Evolutionary conservation across 2,113 vertebrate species (phyloP), one percentile per base, ranked within the genome.

Genomic region (Aptenodytes patagonicus): DNA sequence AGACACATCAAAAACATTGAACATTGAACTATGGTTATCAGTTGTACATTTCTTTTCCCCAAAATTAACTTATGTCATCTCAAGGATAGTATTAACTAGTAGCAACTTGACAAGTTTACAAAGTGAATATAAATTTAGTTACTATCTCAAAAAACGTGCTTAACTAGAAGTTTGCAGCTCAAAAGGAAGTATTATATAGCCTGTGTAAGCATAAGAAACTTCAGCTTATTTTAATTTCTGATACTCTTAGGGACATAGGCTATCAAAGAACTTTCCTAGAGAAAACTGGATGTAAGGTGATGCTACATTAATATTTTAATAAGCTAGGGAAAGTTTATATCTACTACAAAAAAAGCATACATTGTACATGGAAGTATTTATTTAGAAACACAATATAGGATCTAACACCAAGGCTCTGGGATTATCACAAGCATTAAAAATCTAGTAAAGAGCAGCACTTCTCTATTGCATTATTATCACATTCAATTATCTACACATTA

Each of bases 1-100:
- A 94, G 60, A 55, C 72, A 91, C 46, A 86, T 60, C 81, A 69
- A 19, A 73, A 92, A 47, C 0, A 70, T 38, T 8, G 19, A 75
- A 70, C 10, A 51, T 3, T 18, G 28, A 89, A 57, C 36, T 57
- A 1, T 3, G 9, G 40, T 79, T 79, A 65, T 13, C 11, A 75
- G 32, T 16, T 55, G 21, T 3, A 55, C 20, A 11, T n/a, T 58
- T 11, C 17, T 58, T 24, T 6, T 1, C 1, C 14, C 44, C 4
- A 0, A 2, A n/a, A 57, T n/a, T 60, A 51, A 72, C 20, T 82
- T 36, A 29, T 0, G 9, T 71, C 17, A 21, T 84, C 66, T 73
- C 36, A 62, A 72, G n/a, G 26, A 58, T 15, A 93, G 61, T 12
- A 70, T 46, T 38, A 83, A 51, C 25, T 32, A 61, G 32, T 24